Conservation (phyloP, 30 jellyfish, hydroid and myxozoan genomes). For the Clytia hemisphaerica region DNA sequence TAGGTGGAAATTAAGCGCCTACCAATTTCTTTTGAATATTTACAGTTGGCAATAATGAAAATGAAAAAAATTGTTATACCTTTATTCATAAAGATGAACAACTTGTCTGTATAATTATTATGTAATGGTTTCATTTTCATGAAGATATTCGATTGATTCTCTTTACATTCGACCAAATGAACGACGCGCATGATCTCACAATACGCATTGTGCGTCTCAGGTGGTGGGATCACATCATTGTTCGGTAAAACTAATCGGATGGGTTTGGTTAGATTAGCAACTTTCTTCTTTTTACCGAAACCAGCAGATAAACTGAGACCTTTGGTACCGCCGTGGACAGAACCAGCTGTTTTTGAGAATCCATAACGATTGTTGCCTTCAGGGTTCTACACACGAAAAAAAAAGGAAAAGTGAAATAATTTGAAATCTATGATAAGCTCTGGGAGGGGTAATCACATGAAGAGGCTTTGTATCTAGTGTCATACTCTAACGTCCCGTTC, state of each 20-base stretch:
- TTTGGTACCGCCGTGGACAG: conserved; percentile 2
- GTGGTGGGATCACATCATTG: conserved; percentile 6
- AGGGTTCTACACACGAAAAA: conserved; percentile 13
- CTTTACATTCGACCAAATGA: conserved; percentile 12
- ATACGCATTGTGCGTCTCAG: conserved; percentile 8
- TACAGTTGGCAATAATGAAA: no score
- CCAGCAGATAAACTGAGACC: conserved; percentile 17
- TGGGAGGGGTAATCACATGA: no score
- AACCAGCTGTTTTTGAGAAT: conserved; percentile 1
- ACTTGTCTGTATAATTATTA: conserved; percentile 12
- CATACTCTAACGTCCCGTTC: no score
- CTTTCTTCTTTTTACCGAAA: neutral
- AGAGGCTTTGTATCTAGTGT: no score
- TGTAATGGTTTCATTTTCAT: conserved; percentile 7
- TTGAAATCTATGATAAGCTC: no score
- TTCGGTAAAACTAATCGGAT: conserved; percentile 14
- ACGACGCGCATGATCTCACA: conserved; percentile 25
- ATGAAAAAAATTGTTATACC: conserved; percentile 15
- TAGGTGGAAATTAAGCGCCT: no score
- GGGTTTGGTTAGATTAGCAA: conserved; percentile 18
- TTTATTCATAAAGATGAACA: conserved; percentile 33
- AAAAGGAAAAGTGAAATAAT: neutral
- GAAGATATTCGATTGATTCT: neutral
- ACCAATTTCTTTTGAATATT: no score
- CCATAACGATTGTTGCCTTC: conserved; percentile 8